These are phyloP conservation scores for Eulemur albifrons DNA, from an alignment of 2,797 vertebrate species.

Conservation along the genomic window DNA sequence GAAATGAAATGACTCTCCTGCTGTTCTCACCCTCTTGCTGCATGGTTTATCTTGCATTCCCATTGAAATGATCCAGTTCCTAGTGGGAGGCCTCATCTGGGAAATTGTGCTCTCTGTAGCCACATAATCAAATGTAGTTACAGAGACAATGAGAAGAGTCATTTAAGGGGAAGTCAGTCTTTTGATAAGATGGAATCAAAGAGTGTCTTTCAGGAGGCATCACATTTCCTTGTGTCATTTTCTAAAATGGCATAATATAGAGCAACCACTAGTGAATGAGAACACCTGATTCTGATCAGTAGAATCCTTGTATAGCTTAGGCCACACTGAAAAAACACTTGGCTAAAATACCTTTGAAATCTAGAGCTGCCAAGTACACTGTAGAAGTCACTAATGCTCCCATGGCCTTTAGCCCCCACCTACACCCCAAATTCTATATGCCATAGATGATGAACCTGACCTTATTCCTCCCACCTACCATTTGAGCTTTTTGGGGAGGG, in stretches of 20 bases:
- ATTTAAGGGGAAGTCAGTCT: conserved; percentile 17
- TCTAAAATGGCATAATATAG: neutral
- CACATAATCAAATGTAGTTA: conserved; percentile 24
- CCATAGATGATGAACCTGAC: conserved; percentile 10
- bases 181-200: conserved; percentile 17
- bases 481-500: neutral
- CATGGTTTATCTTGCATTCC: neutral
- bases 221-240: neutral
- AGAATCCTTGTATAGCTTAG: neutral
- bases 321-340: neutral
- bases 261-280: neutral
- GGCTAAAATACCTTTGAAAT: neutral
- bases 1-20: conserved; percentile 22
- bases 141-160: neutral
- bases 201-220: neutral
- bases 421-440: conserved; percentile 4
- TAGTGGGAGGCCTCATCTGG: conserved; percentile 15
- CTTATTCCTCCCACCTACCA: conserved; percentile 7
- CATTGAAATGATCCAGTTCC: neutral
- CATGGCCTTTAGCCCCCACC: neutral
- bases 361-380: neutral
- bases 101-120: neutral
- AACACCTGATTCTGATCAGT: conserved; percentile 2
- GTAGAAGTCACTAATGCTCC: neutral
- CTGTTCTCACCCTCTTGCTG: neutral